Base-by-base conservation (phyloP, 2,888 invertebrate species). In the Tribolium freemani region DNA sequence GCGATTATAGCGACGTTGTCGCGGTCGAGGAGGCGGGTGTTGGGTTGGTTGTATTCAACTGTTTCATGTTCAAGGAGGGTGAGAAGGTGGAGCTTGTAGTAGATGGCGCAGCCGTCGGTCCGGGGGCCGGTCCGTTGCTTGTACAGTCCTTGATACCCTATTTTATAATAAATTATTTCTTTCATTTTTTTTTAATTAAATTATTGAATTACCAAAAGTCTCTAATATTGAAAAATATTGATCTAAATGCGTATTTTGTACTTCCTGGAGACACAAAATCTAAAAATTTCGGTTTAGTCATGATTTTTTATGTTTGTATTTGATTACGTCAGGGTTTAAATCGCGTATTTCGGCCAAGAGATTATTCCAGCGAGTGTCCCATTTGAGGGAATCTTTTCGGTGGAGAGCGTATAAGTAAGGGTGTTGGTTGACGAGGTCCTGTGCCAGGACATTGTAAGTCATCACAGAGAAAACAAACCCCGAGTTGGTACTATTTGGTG, bases 211-310 rank as follows among this genome's bases (percentile, higher is more conserved):
- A 82, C 82, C 81, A 72, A 78, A 85, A 66, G 84, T 81, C 70
- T 80, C 75, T 69, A 88, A 89, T 82, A 86, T 90, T 58, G 84
- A 84, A 80, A 88, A 92, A 83, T 93, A 92, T 57, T 88, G 87
- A 6, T 87, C 78, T 64, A 94, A 87, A 75, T 84, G 95, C n/a
- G 91, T 88, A 8, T 88, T 88, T 87, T 97, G 94, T 54, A 98
- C 94, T 89, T 98, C 98, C 90, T 98, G 98, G 5, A 98, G 87
- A 83, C 96, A 95, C 70, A 96, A 82, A 70, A 96, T 91, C 95
- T 95, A 86, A 60, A 70, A 63, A 44, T 26, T 60, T 20, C 5
- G 57, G 8, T 58, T 11, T n/a, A 44, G 38, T 44, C 6, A 11
- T 16, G 9, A 44, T 31, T 13, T 21, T 16, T n/a, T 38, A 16